phyloP scores from a whole-genome alignment of 35 echinoderm and acorn worm species.

The Heliocidaris tuberculata region DNA sequence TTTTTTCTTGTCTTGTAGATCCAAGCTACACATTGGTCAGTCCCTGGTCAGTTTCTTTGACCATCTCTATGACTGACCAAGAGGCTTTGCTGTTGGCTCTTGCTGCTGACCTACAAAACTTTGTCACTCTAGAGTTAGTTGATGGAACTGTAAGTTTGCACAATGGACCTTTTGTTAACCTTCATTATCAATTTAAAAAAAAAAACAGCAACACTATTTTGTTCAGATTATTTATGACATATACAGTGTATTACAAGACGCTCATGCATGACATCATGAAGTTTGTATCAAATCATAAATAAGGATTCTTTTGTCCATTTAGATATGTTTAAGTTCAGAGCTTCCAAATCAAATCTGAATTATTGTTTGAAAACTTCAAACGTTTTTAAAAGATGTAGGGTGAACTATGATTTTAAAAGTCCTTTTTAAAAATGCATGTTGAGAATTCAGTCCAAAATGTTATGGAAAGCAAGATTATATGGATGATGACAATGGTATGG shows the following conservation, averaged over 20 bases:
- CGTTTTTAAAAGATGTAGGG: too few relatives aligned
- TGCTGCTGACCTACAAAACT: slow-evolving; percentile 51
- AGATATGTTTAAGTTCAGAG: too few relatives aligned
- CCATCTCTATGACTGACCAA: slow-evolving; percentile 51
- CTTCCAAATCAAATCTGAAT: too few relatives aligned
- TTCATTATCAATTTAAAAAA: background rate
- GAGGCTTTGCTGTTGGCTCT: slow-evolving; percentile 74
- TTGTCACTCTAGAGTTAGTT: slow-evolving; percentile 79
- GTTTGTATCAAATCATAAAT: too few relatives aligned
- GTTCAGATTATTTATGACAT: background rate
- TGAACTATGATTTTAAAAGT: too few relatives aligned
- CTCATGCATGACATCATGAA: background rate
- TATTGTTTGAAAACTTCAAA: too few relatives aligned
- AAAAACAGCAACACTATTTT: background rate
- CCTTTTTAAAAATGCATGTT: too few relatives aligned
- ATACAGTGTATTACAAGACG: background rate
- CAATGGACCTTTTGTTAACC: background rate
- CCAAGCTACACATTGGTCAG: background rate
- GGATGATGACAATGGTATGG: too few relatives aligned
- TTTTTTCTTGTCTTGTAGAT: background rate
- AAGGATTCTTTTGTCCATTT: too few relatives aligned
- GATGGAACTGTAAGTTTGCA: slow-evolving; percentile 76
- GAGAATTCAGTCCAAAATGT: too few relatives aligned
- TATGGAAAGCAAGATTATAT: too few relatives aligned
- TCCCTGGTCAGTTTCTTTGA: background rate